phyloP scores from a whole-genome alignment of 2,797 vertebrate genomes.

The Sebastes cheni region DNA sequence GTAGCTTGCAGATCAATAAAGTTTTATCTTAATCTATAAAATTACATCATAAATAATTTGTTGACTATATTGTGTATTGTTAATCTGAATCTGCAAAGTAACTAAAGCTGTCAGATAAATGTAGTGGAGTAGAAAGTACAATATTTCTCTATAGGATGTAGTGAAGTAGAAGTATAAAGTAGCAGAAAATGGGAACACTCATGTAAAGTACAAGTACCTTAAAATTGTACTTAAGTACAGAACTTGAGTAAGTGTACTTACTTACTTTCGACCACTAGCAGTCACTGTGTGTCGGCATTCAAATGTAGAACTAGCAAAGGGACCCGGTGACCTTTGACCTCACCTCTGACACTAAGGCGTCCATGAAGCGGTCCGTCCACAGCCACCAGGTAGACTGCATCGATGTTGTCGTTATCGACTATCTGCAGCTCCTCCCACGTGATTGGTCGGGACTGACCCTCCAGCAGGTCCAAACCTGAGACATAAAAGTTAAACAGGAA shows the following conservation, averaged over 20 bases:
- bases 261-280: no score
- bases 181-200: no score
- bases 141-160: background rate
- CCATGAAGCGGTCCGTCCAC: slow-evolving; percentile 77
- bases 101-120: background rate
- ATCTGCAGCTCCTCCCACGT: slow-evolving; percentile 80
- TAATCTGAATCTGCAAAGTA: background rate
- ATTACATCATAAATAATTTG: background rate
- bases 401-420: slow-evolving; percentile 78
- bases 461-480: slow-evolving; percentile 78
- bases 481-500: background rate
- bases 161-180: background rate
- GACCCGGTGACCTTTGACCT: slow-evolving; percentile 20
- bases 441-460: slow-evolving; percentile 79
- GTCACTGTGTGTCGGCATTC: background rate
- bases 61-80: background rate
- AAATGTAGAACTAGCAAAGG: background rate
- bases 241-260: no score
- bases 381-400: slow-evolving; percentile 73
- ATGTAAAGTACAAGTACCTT: no score
- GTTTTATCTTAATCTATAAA: background rate
- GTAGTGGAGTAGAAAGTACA: background rate
- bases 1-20: background rate
- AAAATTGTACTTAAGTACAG: no score
- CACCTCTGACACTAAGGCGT: slow-evolving; percentile 71